Percentiles rank a stretch among this genome's conserved stretches.
Evolutionary conservation across 2,888 invertebrate species (phyloP).

Genomic region (Nemapogon koenigi): DNA sequence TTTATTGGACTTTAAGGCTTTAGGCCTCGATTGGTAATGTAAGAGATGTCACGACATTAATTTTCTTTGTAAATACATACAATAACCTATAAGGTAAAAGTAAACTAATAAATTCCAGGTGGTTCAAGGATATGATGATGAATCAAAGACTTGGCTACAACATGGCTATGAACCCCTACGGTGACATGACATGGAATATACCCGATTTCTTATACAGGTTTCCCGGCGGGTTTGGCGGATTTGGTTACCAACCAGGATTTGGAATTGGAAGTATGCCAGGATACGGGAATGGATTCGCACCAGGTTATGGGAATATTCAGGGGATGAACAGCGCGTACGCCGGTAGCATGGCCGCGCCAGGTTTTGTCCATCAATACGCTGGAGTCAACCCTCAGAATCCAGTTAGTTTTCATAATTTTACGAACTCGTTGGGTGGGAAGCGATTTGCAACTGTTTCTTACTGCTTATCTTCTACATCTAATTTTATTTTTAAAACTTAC

Average conservation of each 20-base stretch:
- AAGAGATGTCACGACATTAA: too few relatives aligned
- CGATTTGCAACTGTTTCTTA: too few relatives aligned
- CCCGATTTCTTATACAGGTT: slow-evolving; percentile 33
- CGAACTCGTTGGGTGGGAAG: too few relatives aligned
- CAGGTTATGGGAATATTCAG: slow-evolving; percentile 16
- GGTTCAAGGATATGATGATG: slow-evolving; percentile 25
- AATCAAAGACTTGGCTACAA: slow-evolving; percentile 37
- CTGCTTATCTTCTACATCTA: too few relatives aligned
- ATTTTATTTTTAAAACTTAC: too few relatives aligned
- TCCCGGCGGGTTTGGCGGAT: slow-evolving; percentile 33
- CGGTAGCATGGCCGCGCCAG: slow-evolving; percentile 58
- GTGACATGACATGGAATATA: slow-evolving; percentile 41
- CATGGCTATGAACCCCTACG: slow-evolving; percentile 46
- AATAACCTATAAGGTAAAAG: too few relatives aligned
- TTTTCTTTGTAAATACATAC: too few relatives aligned
- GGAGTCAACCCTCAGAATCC: slow-evolving; percentile 66
- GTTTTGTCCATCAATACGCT: slow-evolving; percentile 63
- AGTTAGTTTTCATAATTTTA: slow-evolving; percentile 59
- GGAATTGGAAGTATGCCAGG: slow-evolving; percentile 17
- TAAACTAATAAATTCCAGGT: too few relatives aligned
- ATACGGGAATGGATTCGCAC: slow-evolving; percentile 14
- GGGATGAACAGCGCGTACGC: slow-evolving; percentile 51
- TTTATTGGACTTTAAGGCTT: too few relatives aligned
- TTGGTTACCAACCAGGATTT: too few relatives aligned
- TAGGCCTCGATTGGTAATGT: too few relatives aligned